Conservation (phyloP, 2,797 vertebrate genomes). For the Scolopax bukidnonensis region DNA sequence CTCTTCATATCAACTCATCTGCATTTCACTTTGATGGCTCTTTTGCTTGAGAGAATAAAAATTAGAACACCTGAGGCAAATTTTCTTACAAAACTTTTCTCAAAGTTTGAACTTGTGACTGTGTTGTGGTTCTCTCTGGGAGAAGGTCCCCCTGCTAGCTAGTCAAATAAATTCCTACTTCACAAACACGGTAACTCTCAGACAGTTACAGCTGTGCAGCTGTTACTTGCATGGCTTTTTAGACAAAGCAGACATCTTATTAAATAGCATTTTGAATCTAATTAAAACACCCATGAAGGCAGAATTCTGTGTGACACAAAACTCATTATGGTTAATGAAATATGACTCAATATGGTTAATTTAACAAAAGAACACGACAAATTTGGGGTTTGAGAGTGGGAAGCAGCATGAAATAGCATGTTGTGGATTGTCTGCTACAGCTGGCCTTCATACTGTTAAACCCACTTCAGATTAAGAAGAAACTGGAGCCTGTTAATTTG, state of each 20-base stretch:
- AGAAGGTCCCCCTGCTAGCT: background rate
- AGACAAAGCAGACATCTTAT: background rate
- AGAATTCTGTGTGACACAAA: background rate
- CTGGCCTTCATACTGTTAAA: background rate
- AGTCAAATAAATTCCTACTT: background rate
- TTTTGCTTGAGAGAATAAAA: background rate
- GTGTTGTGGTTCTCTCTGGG: background rate
- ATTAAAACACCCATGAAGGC: background rate
- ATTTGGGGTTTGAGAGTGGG: background rate
- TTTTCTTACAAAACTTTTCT: background rate
- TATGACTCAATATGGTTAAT: background rate
- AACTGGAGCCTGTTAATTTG: background rate
- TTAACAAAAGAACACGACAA: background rate
- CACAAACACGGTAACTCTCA: background rate
- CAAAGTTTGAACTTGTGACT: background rate
- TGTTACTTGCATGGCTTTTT: background rate
- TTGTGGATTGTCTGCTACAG: background rate
- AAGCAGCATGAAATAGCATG: background rate
- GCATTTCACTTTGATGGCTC: background rate
- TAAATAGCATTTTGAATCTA: background rate
- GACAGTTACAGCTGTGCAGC: background rate
- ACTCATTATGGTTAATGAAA: background rate
- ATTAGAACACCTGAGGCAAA: background rate
- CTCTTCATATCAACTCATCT: background rate
- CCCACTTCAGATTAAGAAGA: background rate